These are phyloP conservation scores for Copidosoma aretas DNA, from an alignment of 2,888 invertebrate genomes.

Conservation along the genomic window DNA sequence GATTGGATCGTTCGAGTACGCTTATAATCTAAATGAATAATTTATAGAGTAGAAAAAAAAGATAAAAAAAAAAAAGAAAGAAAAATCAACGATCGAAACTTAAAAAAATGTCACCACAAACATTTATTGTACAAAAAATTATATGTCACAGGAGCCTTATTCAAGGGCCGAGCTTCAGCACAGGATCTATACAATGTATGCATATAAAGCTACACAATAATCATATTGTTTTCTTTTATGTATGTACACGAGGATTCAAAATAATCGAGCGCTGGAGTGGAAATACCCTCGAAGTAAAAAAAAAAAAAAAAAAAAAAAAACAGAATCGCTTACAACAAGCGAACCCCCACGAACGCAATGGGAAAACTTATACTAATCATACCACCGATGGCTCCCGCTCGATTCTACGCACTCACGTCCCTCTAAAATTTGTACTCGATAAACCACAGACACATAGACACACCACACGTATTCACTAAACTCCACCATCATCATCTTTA, in stretches of 20 bases:
- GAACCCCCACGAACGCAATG: too few relatives aligned
- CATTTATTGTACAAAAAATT: constrained; percentile 32
- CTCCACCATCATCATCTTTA: constrained; percentile 39
- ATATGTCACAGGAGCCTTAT: constrained; percentile 21
- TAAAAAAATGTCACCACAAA: constrained; percentile 34
- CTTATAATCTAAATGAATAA: background rate
- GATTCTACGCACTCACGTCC: background rate
- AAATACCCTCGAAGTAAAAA: too few relatives aligned
- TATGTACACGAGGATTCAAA: too few relatives aligned
- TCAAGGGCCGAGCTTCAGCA: constrained; percentile 8
- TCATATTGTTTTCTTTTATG: too few relatives aligned
- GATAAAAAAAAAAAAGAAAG: constrained; percentile 9
- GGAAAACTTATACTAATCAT: too few relatives aligned
- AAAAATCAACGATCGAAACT: constrained; percentile 25
- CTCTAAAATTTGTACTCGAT: constrained; percentile 5
- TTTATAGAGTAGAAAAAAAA: constrained; percentile 2
- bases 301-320: too few relatives aligned
- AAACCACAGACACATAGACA: constrained; percentile 6
- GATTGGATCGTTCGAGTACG: too few relatives aligned
- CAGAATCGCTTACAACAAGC: too few relatives aligned
- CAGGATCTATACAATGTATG: constrained; percentile 2
- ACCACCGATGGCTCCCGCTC: too few relatives aligned
- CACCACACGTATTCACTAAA: background rate
- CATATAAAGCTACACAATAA: too few relatives aligned
- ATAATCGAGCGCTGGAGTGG: too few relatives aligned